phyloP scores from a whole-genome alignment of 2,888 invertebrate genomes.

The Anoncus sp. region DNA sequence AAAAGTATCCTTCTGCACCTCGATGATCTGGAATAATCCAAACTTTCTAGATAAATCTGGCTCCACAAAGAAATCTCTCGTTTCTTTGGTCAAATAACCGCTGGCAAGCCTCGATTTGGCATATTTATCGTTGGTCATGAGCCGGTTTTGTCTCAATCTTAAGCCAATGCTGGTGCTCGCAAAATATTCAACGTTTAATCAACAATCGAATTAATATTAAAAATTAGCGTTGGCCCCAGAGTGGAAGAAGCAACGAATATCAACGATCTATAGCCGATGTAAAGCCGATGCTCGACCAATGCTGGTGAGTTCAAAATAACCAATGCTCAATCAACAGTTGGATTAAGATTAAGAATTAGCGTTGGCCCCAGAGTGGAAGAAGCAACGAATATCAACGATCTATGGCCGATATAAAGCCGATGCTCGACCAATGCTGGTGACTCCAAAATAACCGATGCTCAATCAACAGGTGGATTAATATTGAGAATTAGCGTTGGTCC shows the following conservation, averaged over 20 bases:
- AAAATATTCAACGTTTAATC: neutral
- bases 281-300: conserved; percentile 5
- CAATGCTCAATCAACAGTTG: conserved; percentile 9
- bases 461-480: conserved; percentile 16
- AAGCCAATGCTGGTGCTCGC: conserved; percentile 5
- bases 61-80: conserved; percentile 7
- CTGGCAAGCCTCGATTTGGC: too few species aligned
- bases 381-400: conserved; percentile 11
- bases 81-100: conserved; percentile 15
- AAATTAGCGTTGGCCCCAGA: conserved; percentile 9
- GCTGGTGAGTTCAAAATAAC: neutral
- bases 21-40: conserved; percentile 11
- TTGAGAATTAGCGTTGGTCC: too few species aligned
- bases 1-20: neutral
- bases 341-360: conserved; percentile 1
- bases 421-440: conserved; percentile 12
- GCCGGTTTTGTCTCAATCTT: conserved; percentile 8
- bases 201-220: conserved; percentile 15
- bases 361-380: neutral
- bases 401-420: neutral
- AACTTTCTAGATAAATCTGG: conserved; percentile 13
- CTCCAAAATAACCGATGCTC: conserved; percentile 9
- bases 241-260: conserved; percentile 8
- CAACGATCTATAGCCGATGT: conserved; percentile 14
- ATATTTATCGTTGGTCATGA: conserved; percentile 3